Conservation (phyloP, 2,797 vertebrate genomes). For the Cheirogaleus major region DNA sequence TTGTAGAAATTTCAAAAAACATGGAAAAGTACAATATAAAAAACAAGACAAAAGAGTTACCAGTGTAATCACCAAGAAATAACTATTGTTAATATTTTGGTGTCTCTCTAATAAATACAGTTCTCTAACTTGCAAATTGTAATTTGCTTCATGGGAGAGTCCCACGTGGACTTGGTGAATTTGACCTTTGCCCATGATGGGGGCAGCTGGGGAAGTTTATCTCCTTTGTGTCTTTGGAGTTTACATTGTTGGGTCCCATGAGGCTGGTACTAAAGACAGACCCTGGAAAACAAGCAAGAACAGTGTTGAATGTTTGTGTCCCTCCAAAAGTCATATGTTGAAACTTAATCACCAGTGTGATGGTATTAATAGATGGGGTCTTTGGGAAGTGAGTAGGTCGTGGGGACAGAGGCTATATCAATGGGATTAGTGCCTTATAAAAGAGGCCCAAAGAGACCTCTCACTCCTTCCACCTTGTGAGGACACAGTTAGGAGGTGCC, state of each 20-base stretch:
- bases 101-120: background rate
- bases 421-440: background rate
- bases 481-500: background rate
- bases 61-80: background rate
- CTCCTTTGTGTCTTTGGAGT: background rate
- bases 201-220: background rate
- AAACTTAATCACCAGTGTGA: background rate
- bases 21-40: background rate
- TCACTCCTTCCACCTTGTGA: background rate
- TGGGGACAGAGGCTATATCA: background rate
- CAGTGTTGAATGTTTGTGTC: background rate
- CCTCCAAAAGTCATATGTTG: background rate
- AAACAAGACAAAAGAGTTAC: background rate
- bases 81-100: background rate
- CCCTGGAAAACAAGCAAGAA: background rate
- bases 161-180: background rate
- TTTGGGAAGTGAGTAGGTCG: background rate
- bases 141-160: background rate
- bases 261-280: background rate
- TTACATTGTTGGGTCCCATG: background rate
- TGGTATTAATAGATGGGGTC: no score
- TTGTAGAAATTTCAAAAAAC: constrained; percentile 21
- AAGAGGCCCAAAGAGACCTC: background rate
- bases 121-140: background rate
- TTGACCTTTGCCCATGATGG: background rate